Percentiles rank a stretch among this genome's conserved stretches.
phyloP scores from a whole-genome alignment of 1,140 invertebrate species.

The Euschistus heros region DNA sequence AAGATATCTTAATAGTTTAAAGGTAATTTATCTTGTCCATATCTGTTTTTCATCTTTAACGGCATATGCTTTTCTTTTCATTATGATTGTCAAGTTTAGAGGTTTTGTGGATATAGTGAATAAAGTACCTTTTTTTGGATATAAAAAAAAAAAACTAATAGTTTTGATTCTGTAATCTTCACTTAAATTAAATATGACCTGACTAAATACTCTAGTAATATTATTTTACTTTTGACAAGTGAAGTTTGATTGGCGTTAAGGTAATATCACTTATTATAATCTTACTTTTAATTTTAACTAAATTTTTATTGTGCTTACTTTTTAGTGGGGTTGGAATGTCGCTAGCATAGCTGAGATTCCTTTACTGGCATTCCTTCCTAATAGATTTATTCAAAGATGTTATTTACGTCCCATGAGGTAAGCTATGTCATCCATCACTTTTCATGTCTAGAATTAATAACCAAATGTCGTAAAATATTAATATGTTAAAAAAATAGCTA shows the following conservation, averaged over 20 bases:
- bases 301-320: conserved; percentile 27
- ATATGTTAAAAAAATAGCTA: too few species aligned
- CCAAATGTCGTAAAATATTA: too few species aligned
- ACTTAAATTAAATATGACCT: background rate
- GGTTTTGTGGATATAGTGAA: too few species aligned
- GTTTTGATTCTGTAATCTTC: conserved; percentile 12
- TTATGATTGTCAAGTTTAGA: too few species aligned
- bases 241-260: too few species aligned
- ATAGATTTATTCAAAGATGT: conserved; percentile 60
- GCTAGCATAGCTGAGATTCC: conserved; percentile 69
- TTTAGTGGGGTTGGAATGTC: conserved; percentile 64
- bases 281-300: background rate
- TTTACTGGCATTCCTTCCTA: conserved; percentile 59
- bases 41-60: too few species aligned
- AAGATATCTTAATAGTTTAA: conserved; percentile 57
- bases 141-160: conserved; percentile 16
- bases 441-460: too few species aligned
- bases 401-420: conserved; percentile 66
- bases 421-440: background rate
- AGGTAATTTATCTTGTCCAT: conserved; percentile 35
- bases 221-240: background rate
- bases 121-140: too few species aligned
- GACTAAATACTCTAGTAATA: background rate
- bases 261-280: too few species aligned
- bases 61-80: too few species aligned